Evolutionary conservation across 2,113 vertebrate species (phyloP), one percentile per base, ranked within the genome.

Genomic region (Polyodon spathula): DNA sequence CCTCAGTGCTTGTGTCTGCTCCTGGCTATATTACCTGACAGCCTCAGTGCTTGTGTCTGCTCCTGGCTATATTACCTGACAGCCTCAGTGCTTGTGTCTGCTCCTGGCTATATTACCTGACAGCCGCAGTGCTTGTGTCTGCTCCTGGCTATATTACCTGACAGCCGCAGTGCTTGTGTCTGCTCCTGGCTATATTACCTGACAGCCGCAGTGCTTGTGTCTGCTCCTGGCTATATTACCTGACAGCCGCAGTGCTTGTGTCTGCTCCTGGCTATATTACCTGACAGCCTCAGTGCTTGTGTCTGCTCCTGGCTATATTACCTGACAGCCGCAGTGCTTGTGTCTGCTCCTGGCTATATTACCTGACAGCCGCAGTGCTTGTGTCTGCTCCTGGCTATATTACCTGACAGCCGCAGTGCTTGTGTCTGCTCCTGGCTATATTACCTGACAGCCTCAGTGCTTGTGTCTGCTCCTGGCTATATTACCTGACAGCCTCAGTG

Each of bases 281-380:
- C 39, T 55, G 41, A 42, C 40, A 15, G n/a, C n/a, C n/a, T n/a
- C n/a, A n/a, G n/a, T n/a, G n/a, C n/a, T n/a, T n/a, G n/a, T n/a
- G n/a, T n/a, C n/a, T n/a, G n/a, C 27, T 16, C 48, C 55, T 50
- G 44, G 8, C 17, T 56, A 55, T 42, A 56, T 46, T 56, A 62
- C 16, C 39, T 55, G 41, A 42, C 40, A 15, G n/a, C n/a, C n/a
- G n/a, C n/a, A n/a, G n/a, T n/a, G n/a, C n/a, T n/a, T n/a, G n/a
- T n/a, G n/a, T n/a, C n/a, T n/a, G n/a, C 27, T 16, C 48, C 55
- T 50, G 44, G 8, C 17, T 56, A 55, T 42, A 56, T 46, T 56
- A 62, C 16, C 39, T 55, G 41, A 42, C 40, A 15, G n/a, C n/a
- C n/a, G n/a, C n/a, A n/a, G n/a, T n/a, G n/a, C n/a, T n/a, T n/a